Percentiles rank a stretch among this genome's conserved stretches.
phyloP scores from a whole-genome alignment of 2,113 vertebrate genomes.

The Serilophus lunatus region DNA sequence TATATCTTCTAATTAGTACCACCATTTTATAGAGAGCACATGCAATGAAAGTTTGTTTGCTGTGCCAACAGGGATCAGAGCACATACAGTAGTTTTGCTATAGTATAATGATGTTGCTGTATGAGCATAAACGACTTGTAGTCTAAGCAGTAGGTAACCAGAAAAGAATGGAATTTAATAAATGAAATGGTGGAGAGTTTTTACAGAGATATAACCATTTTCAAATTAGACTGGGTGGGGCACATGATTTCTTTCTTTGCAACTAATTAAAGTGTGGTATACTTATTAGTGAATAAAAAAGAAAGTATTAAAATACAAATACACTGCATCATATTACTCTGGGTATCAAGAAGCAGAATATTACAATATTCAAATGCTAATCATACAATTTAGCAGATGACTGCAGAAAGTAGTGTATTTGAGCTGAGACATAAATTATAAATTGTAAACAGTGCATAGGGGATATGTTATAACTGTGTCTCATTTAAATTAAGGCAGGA shows the following conservation, averaged over 20 bases:
- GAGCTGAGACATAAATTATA: slow-evolving; percentile 92
- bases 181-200: slow-evolving; percentile 57
- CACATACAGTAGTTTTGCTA: slow-evolving; percentile 38
- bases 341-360: slow-evolving; percentile 55
- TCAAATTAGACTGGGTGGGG: slow-evolving; percentile 60
- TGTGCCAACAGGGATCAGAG: slow-evolving; percentile 70
- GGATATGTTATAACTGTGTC: slow-evolving; percentile 80
- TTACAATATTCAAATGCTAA: slow-evolving; percentile 79
- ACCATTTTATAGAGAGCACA: slow-evolving; percentile 75
- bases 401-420: slow-evolving; percentile 87
- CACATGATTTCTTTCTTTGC: slow-evolving; percentile 49
- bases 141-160: slow-evolving; percentile 72
- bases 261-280: slow-evolving; percentile 64
- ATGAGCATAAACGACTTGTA: slow-evolving; percentile 44
- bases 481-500: slow-evolving; percentile 88
- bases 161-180: slow-evolving; percentile 67
- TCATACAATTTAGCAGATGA: slow-evolving; percentile 90
- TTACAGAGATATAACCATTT: slow-evolving; percentile 58
- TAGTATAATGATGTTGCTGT: slow-evolving; percentile 36
- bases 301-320: slow-evolving; percentile 57
- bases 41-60: slow-evolving; percentile 76
- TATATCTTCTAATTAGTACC: slow-evolving; percentile 81
- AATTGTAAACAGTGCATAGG: slow-evolving; percentile 89
- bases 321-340: slow-evolving; percentile 44
- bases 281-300: slow-evolving; percentile 60